phyloP scores from a whole-genome alignment of 2,888 invertebrate genomes.

The Tenthredo distinguenda region DNA sequence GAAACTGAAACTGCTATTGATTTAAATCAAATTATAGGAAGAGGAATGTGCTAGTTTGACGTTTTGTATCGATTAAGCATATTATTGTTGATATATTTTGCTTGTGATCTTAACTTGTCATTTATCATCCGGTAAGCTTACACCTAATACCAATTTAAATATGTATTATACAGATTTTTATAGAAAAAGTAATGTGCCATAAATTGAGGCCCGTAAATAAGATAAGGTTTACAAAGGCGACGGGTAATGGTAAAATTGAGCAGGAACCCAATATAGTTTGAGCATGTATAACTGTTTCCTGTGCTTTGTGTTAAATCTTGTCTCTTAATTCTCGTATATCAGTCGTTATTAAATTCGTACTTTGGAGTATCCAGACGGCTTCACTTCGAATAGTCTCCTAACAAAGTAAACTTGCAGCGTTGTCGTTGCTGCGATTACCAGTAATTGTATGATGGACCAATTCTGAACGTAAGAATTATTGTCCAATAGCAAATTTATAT shows the following conservation, averaged over 20 bases:
- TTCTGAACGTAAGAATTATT: conserved; percentile 93
- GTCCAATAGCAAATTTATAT: conserved; percentile 88
- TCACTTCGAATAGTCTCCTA: conserved; percentile 92
- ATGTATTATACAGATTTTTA: not conserved
- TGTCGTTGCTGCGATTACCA: conserved; percentile 89
- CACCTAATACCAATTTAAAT: not conserved
- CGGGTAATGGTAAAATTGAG: not conserved
- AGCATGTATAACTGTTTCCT: not conserved
- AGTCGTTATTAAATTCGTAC: conserved; percentile 67
- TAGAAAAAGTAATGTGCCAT: not conserved
- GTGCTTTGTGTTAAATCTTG: not conserved
- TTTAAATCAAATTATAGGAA: not conserved
- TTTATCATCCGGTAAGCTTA: not conserved
- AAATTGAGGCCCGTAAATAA: not conserved
- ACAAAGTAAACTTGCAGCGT: conserved; percentile 93
- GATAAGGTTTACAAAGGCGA: not conserved
- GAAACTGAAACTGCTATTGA: not conserved
- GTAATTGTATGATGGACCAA: conserved; percentile 93
- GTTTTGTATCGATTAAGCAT: not conserved
- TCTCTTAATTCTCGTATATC: not conserved
- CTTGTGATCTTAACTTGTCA: not conserved
- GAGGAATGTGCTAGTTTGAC: not conserved
- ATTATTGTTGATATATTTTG: not conserved
- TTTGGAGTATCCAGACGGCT: conserved; percentile 79
- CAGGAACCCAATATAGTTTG: conserved; percentile 17